phyloP scores from a whole-genome alignment of 2,797 vertebrate species.

The Holocentrus rufus region DNA sequence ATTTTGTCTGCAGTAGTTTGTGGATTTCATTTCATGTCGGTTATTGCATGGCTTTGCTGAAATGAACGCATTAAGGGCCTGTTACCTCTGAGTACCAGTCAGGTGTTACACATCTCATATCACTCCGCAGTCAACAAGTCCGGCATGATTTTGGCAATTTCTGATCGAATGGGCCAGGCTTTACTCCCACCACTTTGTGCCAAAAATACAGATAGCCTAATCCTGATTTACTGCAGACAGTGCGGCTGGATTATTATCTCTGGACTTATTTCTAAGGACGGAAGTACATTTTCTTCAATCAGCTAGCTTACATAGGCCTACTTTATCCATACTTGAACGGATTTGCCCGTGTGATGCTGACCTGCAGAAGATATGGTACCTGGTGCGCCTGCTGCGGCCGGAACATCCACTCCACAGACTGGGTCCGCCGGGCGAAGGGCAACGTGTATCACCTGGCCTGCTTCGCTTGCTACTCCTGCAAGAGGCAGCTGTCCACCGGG shows the following conservation, averaged over 20 bases:
- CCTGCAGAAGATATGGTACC: slow-evolving; percentile 89
- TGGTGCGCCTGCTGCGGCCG: slow-evolving; percentile 94
- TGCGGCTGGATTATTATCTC: no score
- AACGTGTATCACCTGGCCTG: slow-evolving; percentile 96
- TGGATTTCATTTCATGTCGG: background rate
- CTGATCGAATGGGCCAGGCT: no score
- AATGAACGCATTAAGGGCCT: background rate
- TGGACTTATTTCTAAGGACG: no score
- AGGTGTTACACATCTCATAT: no score
- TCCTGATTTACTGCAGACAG: no score
- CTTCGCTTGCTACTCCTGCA: slow-evolving; percentile 97
- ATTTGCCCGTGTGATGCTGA: background rate
- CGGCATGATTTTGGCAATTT: no score
- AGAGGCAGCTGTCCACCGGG: slow-evolving; percentile 94
- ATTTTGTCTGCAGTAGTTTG: no score
- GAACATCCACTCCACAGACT: slow-evolving; percentile 94
- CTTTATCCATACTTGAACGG: no score
- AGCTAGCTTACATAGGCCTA: background rate
- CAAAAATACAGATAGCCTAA: no score
- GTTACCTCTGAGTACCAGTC: no score
- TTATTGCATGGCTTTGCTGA: background rate
- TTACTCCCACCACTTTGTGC: no score
- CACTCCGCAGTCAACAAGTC: background rate
- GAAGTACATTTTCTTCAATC: background rate
- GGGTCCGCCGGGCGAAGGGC: slow-evolving; percentile 94